Evolutionary conservation across 2,797 vertebrate species (phyloP), one percentile per base, ranked within the genome.

Genomic region (Chelon labrosus): DNA sequence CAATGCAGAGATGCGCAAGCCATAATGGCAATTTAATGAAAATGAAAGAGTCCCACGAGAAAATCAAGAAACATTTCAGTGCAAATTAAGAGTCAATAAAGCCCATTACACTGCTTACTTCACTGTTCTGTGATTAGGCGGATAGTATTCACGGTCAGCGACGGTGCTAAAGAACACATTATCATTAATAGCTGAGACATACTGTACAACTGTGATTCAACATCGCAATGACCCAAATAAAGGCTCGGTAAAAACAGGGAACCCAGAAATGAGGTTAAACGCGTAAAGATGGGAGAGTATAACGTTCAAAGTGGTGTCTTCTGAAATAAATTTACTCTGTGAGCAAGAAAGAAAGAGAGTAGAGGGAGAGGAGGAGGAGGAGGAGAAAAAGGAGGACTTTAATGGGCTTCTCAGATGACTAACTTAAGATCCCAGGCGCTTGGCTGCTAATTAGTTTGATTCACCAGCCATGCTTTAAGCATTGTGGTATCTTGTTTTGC

Each of bases 361-460:
- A 57, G 25, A 50, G 35, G 27, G 25, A 71, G 60, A 17, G 35
- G 68, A 66, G 38, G 74, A 67, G 60, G 47, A 52, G 44, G 60
- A 17, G 35, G 68, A 66, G 38, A 73, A 65, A 58, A 58, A 37
- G 54, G 58, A 20, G 46, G 63, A 10, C 49, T 63, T 80, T 89
- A 89, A 91, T 86, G 80, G 87, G 86, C 76, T 89, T 89, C 84
- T 88, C 80, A 89, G 90, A 92, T 90, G 89, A 85, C 77, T 83
- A 90, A 86, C 83, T 81, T 75, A 88, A 83, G 78, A 88, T 85
- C 84, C 69, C 80, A 82, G 85, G 77, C 84, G 13, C 83, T 85
- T 35, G 52, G 79, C 77, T 88, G 79, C 88, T 93, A 94, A 94
- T 95, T 94, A 94, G 91, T 83, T 80, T 84, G 75, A 91, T 87